These are phyloP conservation scores for Hermetia illucens DNA, from an alignment of 1,140 invertebrate species.

Conservation along the genomic window DNA sequence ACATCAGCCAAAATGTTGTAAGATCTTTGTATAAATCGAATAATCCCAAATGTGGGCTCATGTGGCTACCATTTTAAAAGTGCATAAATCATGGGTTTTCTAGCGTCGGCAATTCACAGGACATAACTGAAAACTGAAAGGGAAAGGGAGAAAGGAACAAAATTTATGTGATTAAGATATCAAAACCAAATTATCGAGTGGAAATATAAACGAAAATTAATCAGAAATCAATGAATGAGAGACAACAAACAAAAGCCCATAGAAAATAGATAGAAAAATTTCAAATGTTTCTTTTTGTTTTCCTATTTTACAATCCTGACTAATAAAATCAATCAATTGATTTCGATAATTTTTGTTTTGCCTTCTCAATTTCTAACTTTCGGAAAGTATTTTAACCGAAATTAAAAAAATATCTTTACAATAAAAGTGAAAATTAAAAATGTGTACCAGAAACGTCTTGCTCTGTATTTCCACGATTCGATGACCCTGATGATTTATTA, in stretches of 20 bases:
- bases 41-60: no score
- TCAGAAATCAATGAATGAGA: conserved; percentile 1
- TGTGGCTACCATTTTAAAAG: no score
- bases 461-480: conserved; percentile 6
- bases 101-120: not conserved
- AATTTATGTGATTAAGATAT: not conserved
- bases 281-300: no score
- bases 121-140: conserved; percentile 5
- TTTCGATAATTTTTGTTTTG: not conserved
- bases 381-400: no score
- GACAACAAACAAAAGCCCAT: not conserved
- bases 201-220: not conserved
- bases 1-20: no score
- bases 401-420: not conserved
- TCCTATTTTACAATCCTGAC: no score
- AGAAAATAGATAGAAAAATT: not conserved
- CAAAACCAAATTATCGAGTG: not conserved
- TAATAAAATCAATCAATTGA: not conserved
- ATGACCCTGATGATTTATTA: conserved; percentile 8
- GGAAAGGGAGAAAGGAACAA: conserved; percentile 1
- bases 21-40: no score
- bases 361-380: not conserved
- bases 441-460: conserved; percentile 7
- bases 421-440: conserved; percentile 4
- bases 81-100: no score